phyloP scores from a whole-genome alignment of 2,888 invertebrate species.

The Nymphalis urticae region DNA sequence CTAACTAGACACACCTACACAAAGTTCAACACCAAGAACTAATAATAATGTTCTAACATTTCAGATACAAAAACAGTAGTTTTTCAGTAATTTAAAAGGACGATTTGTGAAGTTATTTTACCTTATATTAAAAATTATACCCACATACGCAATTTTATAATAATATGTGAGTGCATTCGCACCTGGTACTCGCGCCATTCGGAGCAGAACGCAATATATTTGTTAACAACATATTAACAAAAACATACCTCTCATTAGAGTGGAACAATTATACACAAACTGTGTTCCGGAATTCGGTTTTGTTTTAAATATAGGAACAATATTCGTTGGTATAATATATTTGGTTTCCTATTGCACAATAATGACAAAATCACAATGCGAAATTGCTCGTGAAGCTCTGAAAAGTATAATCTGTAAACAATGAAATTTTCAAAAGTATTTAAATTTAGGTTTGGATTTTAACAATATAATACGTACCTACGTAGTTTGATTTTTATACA shows the following conservation, averaged over 20 bases:
- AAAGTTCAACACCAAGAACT: no score
- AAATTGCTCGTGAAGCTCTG: no score
- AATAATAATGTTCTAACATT: no score
- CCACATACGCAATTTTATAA: background rate
- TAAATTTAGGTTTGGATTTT: no score
- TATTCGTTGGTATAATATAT: background rate
- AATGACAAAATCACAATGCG: background rate
- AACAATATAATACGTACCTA: no score
- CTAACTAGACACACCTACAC: no score
- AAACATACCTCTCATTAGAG: conserved; percentile 16
- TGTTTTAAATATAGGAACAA: background rate
- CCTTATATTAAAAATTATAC: background rate
- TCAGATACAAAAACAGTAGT: no score
- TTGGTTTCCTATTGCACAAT: background rate
- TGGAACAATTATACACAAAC: conserved; percentile 2
- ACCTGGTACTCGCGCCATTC: conserved; percentile 26
- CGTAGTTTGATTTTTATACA: no score
- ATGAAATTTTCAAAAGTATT: no score
- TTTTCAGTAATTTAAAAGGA: background rate
- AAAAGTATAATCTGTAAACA: no score
- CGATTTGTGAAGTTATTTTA: background rate
- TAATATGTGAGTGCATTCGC: background rate
- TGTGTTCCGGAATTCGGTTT: conserved; percentile 6
- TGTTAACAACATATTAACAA: conserved; percentile 14
- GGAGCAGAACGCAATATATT: conserved; percentile 38